phyloP scores from a whole-genome alignment of 1,140 invertebrate species.

The Drosophila ogumai region DNA sequence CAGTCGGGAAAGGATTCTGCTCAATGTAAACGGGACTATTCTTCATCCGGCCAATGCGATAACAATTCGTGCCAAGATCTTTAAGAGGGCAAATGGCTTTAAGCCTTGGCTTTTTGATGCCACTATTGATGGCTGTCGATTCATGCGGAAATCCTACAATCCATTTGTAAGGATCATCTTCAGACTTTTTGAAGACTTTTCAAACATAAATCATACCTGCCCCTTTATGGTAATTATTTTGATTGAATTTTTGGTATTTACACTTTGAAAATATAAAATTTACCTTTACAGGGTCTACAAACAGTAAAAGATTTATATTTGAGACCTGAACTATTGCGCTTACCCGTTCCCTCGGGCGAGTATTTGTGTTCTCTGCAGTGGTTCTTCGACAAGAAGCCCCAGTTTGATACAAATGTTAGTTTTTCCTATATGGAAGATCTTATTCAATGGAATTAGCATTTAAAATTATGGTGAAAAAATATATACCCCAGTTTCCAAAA shows the following conservation, averaged over 20 bases:
- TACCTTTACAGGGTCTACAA: not conserved
- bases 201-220: constrained; percentile 7
- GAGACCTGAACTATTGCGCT: constrained; percentile 2
- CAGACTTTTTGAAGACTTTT: not conserved
- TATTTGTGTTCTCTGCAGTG: constrained; percentile 10
- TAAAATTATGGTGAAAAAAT: not conserved
- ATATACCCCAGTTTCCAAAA: not conserved
- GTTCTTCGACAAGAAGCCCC: not conserved
- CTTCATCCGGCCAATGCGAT: not conserved
- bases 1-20: not conserved
- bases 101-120: not conserved
- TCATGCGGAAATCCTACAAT: not conserved
- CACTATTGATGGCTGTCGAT: constrained; percentile 2
- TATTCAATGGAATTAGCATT: not conserved
- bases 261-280: no score
- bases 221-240: not conserved
- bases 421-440: constrained; percentile 12
- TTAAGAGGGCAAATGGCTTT: not conserved
- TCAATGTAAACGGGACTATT: not conserved
- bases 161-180: not conserved
- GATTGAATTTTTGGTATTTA: no score
- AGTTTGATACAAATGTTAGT: constrained; percentile 18
- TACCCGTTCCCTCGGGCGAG: constrained; percentile 26
- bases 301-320: not conserved
- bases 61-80: not conserved